phyloP scores from a whole-genome alignment of 2,888 invertebrate genomes.

The Doris montereyensis region DNA sequence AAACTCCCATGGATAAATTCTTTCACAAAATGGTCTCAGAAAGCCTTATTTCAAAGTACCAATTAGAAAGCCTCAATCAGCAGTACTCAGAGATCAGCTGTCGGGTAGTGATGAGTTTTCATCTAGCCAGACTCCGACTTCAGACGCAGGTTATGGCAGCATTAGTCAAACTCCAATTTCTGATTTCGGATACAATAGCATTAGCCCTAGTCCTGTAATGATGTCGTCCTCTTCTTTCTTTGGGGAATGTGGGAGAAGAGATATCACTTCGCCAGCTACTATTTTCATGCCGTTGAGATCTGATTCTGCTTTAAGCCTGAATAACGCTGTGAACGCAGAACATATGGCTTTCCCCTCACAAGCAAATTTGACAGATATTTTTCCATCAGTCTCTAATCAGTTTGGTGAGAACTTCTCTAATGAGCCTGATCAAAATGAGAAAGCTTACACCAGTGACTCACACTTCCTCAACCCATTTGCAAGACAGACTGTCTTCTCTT shows the following conservation, averaged over 20 bases:
- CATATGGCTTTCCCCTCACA: background rate
- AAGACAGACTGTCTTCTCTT: too few relatives aligned
- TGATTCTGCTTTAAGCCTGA: conserved; percentile 5
- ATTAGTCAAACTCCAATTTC: conserved; percentile 37
- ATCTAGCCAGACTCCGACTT: conserved; percentile 23
- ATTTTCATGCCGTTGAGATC: conserved; percentile 37
- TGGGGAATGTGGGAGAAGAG: conserved; percentile 29
- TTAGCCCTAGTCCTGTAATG: conserved; percentile 39
- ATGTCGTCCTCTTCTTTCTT: conserved; percentile 28
- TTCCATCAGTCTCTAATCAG: background rate
- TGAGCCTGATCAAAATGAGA: too few relatives aligned
- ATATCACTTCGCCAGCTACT: conserved; percentile 31
- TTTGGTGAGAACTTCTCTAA: too few relatives aligned
- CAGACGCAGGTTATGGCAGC: conserved; percentile 37
- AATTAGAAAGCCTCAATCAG: too few relatives aligned
- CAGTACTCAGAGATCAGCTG: too few relatives aligned
- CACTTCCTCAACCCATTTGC: too few relatives aligned
- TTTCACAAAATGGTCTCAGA: too few relatives aligned
- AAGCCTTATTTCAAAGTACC: too few relatives aligned
- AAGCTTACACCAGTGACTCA: too few relatives aligned
- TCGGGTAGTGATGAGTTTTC: too few relatives aligned
- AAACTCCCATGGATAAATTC: conserved; percentile 12
- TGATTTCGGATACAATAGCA: conserved; percentile 34
- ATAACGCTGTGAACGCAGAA: background rate
- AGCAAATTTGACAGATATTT: too few relatives aligned